Conservation (phyloP, 2,113 vertebrate genomes). For the Coptodon rendalli region DNA sequence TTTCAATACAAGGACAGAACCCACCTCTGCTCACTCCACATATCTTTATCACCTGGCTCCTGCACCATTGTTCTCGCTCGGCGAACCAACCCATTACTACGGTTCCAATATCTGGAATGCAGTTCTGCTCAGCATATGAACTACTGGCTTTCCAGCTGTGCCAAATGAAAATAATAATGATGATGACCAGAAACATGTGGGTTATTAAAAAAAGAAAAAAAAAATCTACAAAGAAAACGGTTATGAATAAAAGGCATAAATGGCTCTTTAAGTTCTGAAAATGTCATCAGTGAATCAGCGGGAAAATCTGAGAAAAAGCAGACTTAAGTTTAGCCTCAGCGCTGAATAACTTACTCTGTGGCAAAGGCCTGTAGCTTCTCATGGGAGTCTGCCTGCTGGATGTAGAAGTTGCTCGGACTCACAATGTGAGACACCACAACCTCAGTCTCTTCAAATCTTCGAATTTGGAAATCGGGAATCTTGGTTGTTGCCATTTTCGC, state of each 20-base stretch:
- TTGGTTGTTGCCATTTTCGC: background rate
- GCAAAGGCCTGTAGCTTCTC: constrained; percentile 40
- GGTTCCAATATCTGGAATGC: constrained; percentile 67
- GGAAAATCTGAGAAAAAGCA: constrained; percentile 18
- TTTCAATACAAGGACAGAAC: background rate
- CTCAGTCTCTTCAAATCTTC: constrained; percentile 63
- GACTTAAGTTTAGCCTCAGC: background rate
- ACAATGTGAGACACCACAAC: constrained; percentile 64
- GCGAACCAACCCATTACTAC: constrained; percentile 62
- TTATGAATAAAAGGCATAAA: constrained; percentile 16
- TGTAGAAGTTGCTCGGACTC: constrained; percentile 62
- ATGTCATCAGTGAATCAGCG: constrained; percentile 3
- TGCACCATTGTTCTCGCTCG: constrained; percentile 62
- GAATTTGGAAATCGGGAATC: constrained; percentile 61
- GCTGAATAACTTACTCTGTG: constrained; percentile 48
- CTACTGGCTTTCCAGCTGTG: constrained; percentile 38
- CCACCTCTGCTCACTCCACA: constrained; percentile 63
- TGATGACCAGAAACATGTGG: constrained; percentile 28
- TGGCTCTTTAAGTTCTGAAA: constrained; percentile 15
- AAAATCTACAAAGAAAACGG: constrained; percentile 11
- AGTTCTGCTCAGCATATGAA: constrained; percentile 58
- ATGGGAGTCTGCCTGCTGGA: constrained; percentile 50
- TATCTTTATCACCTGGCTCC: constrained; percentile 67
- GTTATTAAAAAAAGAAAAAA: constrained; percentile 6
- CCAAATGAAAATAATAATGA: constrained; percentile 19